A percentile compares a stretch with the other conserved stretches of the same genome.
phyloP scores from a whole-genome alignment of 2,797 vertebrate species.

The Centropyge bicolor region DNA sequence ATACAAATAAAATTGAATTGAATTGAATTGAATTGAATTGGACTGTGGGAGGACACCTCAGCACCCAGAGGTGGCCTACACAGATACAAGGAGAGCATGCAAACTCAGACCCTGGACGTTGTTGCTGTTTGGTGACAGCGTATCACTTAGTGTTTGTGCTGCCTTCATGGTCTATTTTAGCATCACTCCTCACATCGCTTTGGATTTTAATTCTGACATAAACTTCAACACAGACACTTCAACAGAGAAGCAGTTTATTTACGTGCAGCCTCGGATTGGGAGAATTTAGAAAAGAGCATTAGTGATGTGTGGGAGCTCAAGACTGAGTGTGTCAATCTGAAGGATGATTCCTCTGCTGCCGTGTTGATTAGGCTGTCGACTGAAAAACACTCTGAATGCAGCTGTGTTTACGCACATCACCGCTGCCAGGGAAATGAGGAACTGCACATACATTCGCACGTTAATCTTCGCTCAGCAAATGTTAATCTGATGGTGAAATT shows the following conservation, averaged over 20 bases:
- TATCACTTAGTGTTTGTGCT: constrained; percentile 36
- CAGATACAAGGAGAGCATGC: constrained; percentile 34
- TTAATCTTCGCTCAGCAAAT: constrained; percentile 34
- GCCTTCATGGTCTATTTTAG: neutral
- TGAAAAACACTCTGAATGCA: constrained; percentile 59
- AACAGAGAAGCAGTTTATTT: constrained; percentile 21
- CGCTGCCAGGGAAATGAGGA: constrained; percentile 43
- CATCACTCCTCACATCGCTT: neutral
- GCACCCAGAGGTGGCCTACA: constrained; percentile 35
- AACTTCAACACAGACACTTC: constrained; percentile 17
- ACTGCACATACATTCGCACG: constrained; percentile 34
- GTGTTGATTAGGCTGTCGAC: constrained; percentile 56
- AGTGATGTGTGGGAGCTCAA: constrained; percentile 27
- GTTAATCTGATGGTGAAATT: neutral
- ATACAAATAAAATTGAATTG: no score
- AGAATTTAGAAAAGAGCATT: constrained; percentile 7
- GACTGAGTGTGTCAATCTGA: constrained; percentile 36
- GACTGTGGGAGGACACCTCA: constrained; percentile 10
- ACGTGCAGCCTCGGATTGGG: constrained; percentile 14
- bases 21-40: no score
- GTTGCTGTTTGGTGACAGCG: constrained; percentile 35
- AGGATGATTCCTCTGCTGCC: constrained; percentile 57
- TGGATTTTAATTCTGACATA: constrained; percentile 27
- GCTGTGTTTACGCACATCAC: constrained; percentile 62
- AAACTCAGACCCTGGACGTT: constrained; percentile 43